phyloP scores from a whole-genome alignment of 2,888 invertebrate species.

The Hyposoter dolosus region DNA sequence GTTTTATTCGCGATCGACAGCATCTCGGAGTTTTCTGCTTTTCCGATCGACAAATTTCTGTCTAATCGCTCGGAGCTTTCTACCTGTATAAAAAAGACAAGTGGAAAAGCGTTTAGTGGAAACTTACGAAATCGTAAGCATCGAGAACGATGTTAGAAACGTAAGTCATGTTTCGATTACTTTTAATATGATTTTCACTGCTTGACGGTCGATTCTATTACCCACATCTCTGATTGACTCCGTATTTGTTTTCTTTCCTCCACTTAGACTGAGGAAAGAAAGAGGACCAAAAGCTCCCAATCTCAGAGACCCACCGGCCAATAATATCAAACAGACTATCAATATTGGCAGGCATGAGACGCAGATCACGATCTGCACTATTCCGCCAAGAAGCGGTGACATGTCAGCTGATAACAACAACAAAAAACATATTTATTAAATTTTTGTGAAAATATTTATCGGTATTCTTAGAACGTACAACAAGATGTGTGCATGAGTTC shows the following conservation, averaged over 20 bases:
- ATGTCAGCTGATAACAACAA: slow-evolving; percentile 71
- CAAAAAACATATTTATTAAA: slow-evolving; percentile 3
- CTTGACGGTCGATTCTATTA: slow-evolving; percentile 66
- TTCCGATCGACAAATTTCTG: background rate
- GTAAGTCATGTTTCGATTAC: slow-evolving; percentile 61
- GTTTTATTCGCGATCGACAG: background rate
- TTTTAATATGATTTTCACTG: slow-evolving; percentile 73
- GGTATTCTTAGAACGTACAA: too few relatives aligned
- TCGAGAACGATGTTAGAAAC: background rate
- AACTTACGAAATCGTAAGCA: background rate
- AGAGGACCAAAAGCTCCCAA: slow-evolving; percentile 75
- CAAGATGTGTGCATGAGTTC: too few relatives aligned
- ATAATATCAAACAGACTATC: slow-evolving; percentile 64
- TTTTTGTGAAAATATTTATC: too few relatives aligned
- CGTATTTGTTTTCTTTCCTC: slow-evolving; percentile 24
- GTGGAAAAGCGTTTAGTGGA: background rate
- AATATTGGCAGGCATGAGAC: slow-evolving; percentile 39
- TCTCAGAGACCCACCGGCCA: slow-evolving; percentile 73
- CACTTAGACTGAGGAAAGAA: slow-evolving; percentile 68
- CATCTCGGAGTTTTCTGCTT: background rate
- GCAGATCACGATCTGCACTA: slow-evolving; percentile 44
- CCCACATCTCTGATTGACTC: slow-evolving; percentile 40
- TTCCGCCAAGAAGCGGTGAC: slow-evolving; percentile 58
- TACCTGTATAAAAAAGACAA: slow-evolving; percentile 9
- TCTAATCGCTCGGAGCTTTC: background rate